phyloP scores from a whole-genome alignment of 2,888 invertebrate species.

The Epirrhoe tristata region DNA sequence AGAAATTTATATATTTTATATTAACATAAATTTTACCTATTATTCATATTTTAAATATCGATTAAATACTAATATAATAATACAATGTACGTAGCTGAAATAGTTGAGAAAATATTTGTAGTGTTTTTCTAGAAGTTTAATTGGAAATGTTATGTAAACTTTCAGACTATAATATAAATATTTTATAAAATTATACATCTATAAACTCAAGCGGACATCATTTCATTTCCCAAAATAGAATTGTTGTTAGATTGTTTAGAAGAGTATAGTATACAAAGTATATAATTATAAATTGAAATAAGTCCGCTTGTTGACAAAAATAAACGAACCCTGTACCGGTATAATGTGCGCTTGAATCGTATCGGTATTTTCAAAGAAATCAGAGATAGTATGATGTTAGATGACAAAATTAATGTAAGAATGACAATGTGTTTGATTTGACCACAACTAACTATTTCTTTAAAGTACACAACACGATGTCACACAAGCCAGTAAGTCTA shows the following conservation, averaged over 20 bases:
- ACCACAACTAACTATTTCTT: conserved; percentile 63
- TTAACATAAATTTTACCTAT: background rate
- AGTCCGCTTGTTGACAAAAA: conserved; percentile 75
- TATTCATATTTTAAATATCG: background rate
- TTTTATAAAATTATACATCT: conserved; percentile 61
- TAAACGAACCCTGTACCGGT: conserved; percentile 83
- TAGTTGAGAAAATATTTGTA: conserved; percentile 21
- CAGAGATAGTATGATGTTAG: conserved; percentile 28
- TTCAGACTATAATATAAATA: conserved; percentile 44
- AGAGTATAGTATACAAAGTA: conserved; percentile 45
- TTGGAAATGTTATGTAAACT: conserved; percentile 25
- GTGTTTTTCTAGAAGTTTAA: conserved; percentile 15
- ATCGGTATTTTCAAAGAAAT: conserved; percentile 49
- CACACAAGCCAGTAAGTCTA: conserved; percentile 83
- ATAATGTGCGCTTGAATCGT: conserved; percentile 76
- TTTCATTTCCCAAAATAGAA: conserved; percentile 68
- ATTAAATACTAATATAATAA: background rate
- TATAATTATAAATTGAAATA: conserved; percentile 60
- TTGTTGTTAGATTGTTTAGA: conserved; percentile 53
- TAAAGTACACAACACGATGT: conserved; percentile 74
- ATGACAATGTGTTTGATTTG: conserved; percentile 54
- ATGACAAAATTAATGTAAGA: conserved; percentile 41
- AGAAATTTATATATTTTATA: background rate
- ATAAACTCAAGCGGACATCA: conserved; percentile 68
- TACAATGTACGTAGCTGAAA: conserved; percentile 2